A percentile compares a stretch with the other conserved stretches of the same genome.
Conservation (phyloP, 2,113 vertebrate genomes). For the Zeus faber region DNA sequence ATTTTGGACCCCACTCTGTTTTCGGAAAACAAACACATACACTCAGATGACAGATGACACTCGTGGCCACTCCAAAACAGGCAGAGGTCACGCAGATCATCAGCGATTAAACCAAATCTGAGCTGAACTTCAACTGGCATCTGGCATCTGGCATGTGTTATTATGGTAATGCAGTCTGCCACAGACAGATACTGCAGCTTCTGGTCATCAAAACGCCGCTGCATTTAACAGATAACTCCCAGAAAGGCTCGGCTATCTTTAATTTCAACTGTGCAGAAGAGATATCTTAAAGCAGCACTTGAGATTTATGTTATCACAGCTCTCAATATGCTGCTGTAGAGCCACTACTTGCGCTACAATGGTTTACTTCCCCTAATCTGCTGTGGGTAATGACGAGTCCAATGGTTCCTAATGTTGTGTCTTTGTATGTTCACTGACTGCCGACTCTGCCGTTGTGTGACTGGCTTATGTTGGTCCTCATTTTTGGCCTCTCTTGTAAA, state of each 20-base stretch:
- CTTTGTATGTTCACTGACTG: too few species aligned
- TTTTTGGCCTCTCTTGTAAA: too few species aligned
- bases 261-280: not conserved
- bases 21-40: not conserved
- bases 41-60: not conserved
- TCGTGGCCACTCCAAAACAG: slow-evolving; percentile 12
- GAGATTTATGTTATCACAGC: not conserved
- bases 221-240: slow-evolving; percentile 9
- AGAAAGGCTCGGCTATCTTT: slow-evolving; percentile 2
- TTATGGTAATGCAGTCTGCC: slow-evolving; percentile 56
- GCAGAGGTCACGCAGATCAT: slow-evolving; percentile 36
- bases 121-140: slow-evolving; percentile 41
- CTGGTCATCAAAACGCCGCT: slow-evolving; percentile 2
- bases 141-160: slow-evolving; percentile 40
- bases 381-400: too few species aligned
- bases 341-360: too few species aligned
- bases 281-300: not conserved
- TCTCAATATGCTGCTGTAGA: too few species aligned
- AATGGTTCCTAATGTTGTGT: too few species aligned
- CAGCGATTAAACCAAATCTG: slow-evolving; percentile 53
- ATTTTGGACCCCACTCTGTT: too few species aligned
- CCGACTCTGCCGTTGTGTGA: too few species aligned
- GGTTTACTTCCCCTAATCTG: too few species aligned
- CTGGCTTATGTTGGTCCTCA: too few species aligned
- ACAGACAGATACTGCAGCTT: slow-evolving; percentile 22